These are phyloP conservation scores for Thalassaphorura encarpata DNA, from an alignment of 1,140 invertebrate species.

Conservation along the genomic window DNA sequence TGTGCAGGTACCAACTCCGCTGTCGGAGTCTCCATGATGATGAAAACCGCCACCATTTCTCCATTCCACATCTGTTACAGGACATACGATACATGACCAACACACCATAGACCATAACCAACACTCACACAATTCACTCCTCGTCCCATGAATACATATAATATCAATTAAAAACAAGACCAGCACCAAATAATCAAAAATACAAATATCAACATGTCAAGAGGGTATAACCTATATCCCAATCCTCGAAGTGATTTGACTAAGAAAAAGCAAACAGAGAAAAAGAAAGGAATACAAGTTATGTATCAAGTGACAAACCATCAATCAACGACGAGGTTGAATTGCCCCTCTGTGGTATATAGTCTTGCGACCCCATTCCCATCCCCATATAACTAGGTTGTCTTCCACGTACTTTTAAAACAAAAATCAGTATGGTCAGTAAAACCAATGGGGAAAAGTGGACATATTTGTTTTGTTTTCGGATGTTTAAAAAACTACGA, in stretches of 20 bases:
- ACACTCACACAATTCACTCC: neutral
- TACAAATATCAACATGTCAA: conserved; percentile 1
- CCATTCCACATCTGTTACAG: neutral
- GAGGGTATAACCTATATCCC: neutral
- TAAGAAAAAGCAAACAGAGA: neutral
- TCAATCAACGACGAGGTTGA: conserved; percentile 32
- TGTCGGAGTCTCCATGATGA: neutral
- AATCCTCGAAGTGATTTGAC: neutral
- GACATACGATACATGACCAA: neutral
- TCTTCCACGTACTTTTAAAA: neutral
- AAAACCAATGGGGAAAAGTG: too few relatives aligned
- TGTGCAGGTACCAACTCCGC: neutral
- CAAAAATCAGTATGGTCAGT: too few relatives aligned
- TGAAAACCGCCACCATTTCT: neutral
- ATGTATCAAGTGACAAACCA: conserved; percentile 20
- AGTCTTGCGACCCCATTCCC: conserved; percentile 31
- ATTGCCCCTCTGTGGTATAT: conserved; percentile 22
- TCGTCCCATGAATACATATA: neutral
- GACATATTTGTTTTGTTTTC: too few relatives aligned
- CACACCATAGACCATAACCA: neutral
- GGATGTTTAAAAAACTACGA: neutral
- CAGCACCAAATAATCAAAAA: neutral
- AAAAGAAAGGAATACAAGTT: conserved; percentile 7
- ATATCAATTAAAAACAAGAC: neutral
- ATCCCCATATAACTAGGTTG: conserved; percentile 2